Evolutionary conservation across 2,797 vertebrate species (phyloP), one percentile per base, ranked within the genome.

Genomic region (Catostomus latipinnis): DNA sequence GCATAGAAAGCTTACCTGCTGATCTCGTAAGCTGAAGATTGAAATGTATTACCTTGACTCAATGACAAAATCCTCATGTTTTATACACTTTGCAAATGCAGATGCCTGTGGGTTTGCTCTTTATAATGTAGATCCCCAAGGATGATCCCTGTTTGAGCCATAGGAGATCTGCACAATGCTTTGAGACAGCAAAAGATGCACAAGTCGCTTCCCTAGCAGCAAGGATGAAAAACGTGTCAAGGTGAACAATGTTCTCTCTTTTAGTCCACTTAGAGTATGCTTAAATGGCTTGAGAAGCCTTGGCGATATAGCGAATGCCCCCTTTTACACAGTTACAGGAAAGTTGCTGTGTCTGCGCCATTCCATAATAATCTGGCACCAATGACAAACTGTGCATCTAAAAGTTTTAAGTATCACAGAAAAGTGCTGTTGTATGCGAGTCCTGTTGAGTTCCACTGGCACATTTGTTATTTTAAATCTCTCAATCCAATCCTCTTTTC

Each of bases 21-120:
- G 69, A 67, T 75, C 85, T 84, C 60, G 53, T 78, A 78, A 81
- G 66, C 68, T 34, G 66, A 12, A 77, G 56, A 77, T 78, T 72
- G 71, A 85, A 79, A 76, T 69, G 53, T 81, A 81, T 81, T 78
- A 82, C 74, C 61, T 81, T 82, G 68, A 46, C 68, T 74, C 67
- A 82, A 75, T 77, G 81, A 66, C 58, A 80, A 76, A 73, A 71
- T 56, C 45, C 62, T 65, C 54, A 50, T 62, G 52, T 75, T 82
- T 73, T 84, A 61, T 57, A 63, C n/a, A 34, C 69, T 56, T 75
- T 66, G 78, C 56, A 76, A 68, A 76, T 65, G 48, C 16, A 49
- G 9, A 69, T 14, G 79, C 48, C 48, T 7, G 6, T 54, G 13
- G 14, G 54, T 74, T 78, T 69, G 69, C 49, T n/a, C 22, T 53